Conservation (phyloP, 64 coral and sea anemone species). For the Dendronephthya gigantea region DNA sequence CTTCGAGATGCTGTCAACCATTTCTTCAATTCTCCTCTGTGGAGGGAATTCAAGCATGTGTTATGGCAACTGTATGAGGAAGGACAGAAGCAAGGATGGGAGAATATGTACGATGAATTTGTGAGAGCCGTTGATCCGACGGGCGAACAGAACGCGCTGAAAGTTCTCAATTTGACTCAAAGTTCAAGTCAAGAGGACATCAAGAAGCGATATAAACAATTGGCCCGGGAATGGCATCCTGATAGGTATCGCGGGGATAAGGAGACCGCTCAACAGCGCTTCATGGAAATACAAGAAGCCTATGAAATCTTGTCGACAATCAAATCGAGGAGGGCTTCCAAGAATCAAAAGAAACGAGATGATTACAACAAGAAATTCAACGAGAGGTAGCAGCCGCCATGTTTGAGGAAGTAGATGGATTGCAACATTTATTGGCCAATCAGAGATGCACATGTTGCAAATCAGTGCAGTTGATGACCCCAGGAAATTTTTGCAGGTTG, state of each 20-base stretch:
- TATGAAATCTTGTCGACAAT: conserved; percentile 89
- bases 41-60: conserved; percentile 87
- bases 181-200: conserved; percentile 90
- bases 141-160: conserved; percentile 93
- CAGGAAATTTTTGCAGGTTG: neutral
- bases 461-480: neutral
- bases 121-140: conserved; percentile 91
- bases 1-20: conserved; percentile 83
- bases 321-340: conserved; percentile 57
- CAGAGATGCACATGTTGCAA: neutral
- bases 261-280: conserved; percentile 75
- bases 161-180: conserved; percentile 60
- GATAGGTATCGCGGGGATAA: conserved; percentile 65
- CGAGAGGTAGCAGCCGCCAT: neutral
- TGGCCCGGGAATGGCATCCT: conserved; percentile 83
- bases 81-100: conserved; percentile 85
- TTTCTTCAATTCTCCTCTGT: conserved; percentile 94
- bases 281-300: conserved; percentile 97
- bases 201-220: conserved; percentile 72
- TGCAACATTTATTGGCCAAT: neutral
- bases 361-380: conserved; percentile 33
- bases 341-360: conserved; percentile 54
- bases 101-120: conserved; percentile 90
- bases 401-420: neutral
- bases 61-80: conserved; percentile 68